Base-by-base conservation (phyloP, 2,888 invertebrate genomes). In the Notodonta dromedarius region DNA sequence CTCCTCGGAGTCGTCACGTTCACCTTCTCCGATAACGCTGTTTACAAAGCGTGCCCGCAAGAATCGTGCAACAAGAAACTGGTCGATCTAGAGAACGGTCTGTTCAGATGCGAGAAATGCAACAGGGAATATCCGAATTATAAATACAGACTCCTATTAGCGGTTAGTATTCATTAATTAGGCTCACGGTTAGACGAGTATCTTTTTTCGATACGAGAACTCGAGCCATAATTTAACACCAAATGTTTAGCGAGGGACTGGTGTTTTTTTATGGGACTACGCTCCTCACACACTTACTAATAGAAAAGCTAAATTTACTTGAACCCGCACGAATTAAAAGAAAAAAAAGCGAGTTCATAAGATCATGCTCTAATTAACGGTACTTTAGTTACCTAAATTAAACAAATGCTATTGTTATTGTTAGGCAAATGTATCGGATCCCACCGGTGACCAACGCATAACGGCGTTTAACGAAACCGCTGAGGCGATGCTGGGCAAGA, bases 81-180 rank as follows among this genome's bases (percentile, higher is more conserved):
- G 0, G 93, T 98, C 9, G 98, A 99, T 86, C 95, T 96, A 79
- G 96, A 96, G 69, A 98, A 98, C 79, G 98, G 98, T 0, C 94
- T 96, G 82, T 99, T 96, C 89, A 94, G 98, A 59, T 99, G 99
- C 88, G 99, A 99, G 86, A 99, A 99, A 88, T 99, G 99, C 86
- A 95, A 96, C 79, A 94, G 95, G 60, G 97, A 98, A 70, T 97
- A 95, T 83, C 96, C 97, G 0, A 96, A 96, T 74, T 99, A 96
- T 87, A 98, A 97, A 80, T 98, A 98, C 90, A 95, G 99, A 53
- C 91, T 98, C 69, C 92, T 99, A 59, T 87, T 97, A 35, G 94
- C 94, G 79, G 98, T 98, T 87, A 95, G 96, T 95, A 53, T 13
- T 7, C 35, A 35, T 35, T 35, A 35, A 3, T 35, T 11, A 12